A percentile compares a stretch with the other conserved stretches of the same genome.
Conservation (phyloP, 2,113 vertebrate genomes). For the Noturus placidus region DNA sequence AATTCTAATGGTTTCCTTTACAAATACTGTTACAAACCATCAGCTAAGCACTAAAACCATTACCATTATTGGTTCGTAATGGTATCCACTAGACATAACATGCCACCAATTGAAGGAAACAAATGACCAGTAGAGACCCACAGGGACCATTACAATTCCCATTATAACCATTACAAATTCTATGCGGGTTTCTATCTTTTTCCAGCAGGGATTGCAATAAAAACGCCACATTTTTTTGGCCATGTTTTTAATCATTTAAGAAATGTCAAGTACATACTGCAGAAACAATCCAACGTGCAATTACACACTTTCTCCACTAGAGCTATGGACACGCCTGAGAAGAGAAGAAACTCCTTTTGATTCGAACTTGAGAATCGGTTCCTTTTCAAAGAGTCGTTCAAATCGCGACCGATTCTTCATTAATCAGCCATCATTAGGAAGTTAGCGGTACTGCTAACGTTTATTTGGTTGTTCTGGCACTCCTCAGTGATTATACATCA, state of each 20-base stretch:
- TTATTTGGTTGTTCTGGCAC: background rate
- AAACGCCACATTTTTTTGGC: background rate
- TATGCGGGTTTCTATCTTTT: too few relatives aligned
- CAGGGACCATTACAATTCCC: too few relatives aligned
- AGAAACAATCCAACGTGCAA: background rate
- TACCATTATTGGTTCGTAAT: too few relatives aligned
- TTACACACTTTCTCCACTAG: background rate
- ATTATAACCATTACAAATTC: too few relatives aligned
- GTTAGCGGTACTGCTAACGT: background rate
- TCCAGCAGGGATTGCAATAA: background rate
- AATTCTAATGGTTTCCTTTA: too few relatives aligned
- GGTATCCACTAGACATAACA: too few relatives aligned
- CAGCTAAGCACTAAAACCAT: too few relatives aligned
- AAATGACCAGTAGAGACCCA: too few relatives aligned
- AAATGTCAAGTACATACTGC: background rate
- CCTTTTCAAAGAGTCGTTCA: background rate
- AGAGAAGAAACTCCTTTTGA: background rate
- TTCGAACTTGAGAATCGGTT: background rate
- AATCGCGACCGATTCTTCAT: background rate
- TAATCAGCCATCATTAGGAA: background rate
- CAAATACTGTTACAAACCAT: too few relatives aligned
- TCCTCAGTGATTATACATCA: background rate
- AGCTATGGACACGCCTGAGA: background rate
- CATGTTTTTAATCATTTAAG: background rate
- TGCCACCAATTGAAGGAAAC: too few relatives aligned